A percentile compares a stretch with the other conserved stretches of the same genome.
Conservation (phyloP, 1,140 invertebrate species). For the Brevipalpus yothersi region DNA sequence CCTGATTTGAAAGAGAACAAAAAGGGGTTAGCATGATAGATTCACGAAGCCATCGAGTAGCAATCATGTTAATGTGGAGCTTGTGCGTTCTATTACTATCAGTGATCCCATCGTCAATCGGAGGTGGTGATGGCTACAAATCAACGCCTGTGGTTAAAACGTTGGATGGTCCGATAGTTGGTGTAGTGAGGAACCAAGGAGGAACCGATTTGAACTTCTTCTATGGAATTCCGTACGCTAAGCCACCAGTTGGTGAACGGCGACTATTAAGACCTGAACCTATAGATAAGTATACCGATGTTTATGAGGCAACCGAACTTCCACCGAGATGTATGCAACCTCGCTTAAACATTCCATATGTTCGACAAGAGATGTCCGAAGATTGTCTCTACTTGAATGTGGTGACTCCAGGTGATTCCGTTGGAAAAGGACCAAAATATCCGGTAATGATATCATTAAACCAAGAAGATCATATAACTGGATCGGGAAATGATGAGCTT, state of each 20-base stretch:
- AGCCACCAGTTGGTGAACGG: background rate
- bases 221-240: background rate
- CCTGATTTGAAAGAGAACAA: too few relatives aligned
- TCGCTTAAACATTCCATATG: too few relatives aligned
- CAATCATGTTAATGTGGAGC: too few relatives aligned
- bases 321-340: background rate
- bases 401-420: background rate
- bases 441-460: background rate
- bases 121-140: too few relatives aligned
- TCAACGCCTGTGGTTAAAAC: too few relatives aligned
- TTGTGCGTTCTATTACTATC: too few relatives aligned
- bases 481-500: background rate
- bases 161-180: too few relatives aligned
- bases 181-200: too few relatives aligned
- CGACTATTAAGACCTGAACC: background rate
- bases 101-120: too few relatives aligned
- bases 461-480: background rate
- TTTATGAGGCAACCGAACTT: background rate
- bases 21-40: too few relatives aligned
- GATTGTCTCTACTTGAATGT: background rate
- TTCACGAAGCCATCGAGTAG: too few relatives aligned
- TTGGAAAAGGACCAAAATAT: background rate
- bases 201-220: background rate
- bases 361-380: background rate
- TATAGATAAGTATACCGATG: background rate